These are phyloP conservation scores for Coregonus sp. DNA, from an alignment of 2,797 vertebrate genomes.

Conservation along the genomic window DNA sequence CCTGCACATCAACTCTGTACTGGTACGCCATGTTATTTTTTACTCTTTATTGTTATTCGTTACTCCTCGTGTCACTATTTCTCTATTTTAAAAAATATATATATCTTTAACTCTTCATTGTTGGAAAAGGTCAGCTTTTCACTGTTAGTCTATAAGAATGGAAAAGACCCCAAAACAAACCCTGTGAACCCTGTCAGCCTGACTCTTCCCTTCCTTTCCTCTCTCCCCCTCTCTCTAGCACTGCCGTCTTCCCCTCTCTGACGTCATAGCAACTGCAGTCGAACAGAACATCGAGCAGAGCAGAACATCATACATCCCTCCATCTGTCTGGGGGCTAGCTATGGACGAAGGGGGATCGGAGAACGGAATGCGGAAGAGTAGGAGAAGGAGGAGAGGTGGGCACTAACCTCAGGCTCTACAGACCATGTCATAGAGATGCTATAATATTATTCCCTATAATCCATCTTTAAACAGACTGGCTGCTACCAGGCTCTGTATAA, in stretches of 20 bases:
- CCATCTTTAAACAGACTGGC: background rate
- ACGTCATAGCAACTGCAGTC: constrained; percentile 68
- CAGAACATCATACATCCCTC: constrained; percentile 48
- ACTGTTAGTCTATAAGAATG: background rate
- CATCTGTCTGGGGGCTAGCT: background rate
- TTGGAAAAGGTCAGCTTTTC: too few species aligned
- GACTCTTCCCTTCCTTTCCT: constrained; percentile 10
- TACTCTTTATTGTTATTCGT: too few species aligned
- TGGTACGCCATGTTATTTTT: too few species aligned
- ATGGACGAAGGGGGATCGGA: background rate
- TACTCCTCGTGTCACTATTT: too few species aligned
- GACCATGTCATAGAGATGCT: background rate
- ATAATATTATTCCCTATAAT: background rate
- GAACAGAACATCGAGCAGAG: constrained; percentile 17
- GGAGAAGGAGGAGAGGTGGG: background rate
- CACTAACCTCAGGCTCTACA: background rate
- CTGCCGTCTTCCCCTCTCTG: constrained; percentile 36
- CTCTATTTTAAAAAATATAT: too few species aligned
- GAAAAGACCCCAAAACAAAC: background rate
- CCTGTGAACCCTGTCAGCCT: constrained; percentile 13
- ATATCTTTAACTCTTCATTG: too few species aligned
- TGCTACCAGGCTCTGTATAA: background rate
- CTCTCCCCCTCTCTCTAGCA: constrained; percentile 2
- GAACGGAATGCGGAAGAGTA: background rate
- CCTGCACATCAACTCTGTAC: too few species aligned